Conservation (phyloP, 2,888 invertebrate genomes). For the Cosmia trapezina region DNA sequence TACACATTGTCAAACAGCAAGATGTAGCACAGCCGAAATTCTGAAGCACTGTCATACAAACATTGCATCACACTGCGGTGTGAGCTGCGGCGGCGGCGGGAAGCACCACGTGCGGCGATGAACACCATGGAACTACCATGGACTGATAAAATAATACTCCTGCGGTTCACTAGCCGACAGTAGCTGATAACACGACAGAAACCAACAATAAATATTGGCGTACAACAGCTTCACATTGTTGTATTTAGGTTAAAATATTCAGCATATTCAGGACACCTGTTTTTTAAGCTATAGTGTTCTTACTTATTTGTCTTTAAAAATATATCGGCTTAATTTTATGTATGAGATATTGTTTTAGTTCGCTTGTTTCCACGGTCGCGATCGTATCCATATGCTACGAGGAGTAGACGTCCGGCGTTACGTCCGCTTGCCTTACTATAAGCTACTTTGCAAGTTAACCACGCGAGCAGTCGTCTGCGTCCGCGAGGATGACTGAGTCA, state of each 20-base stretch:
- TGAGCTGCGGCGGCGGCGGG: slow-evolving; percentile 74
- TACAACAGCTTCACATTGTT: slow-evolving; percentile 64
- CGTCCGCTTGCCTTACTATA: slow-evolving; percentile 82
- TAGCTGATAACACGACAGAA: slow-evolving; percentile 76
- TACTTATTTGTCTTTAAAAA: neutral
- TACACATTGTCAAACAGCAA: slow-evolving; percentile 67
- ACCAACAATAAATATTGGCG: slow-evolving; percentile 70
- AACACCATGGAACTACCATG: slow-evolving; percentile 79
- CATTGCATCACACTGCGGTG: slow-evolving; percentile 86
- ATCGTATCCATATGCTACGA: slow-evolving; percentile 75
- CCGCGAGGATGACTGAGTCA: slow-evolving; percentile 70
- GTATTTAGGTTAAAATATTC: slow-evolving; percentile 83
- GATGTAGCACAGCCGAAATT: slow-evolving; percentile 69
- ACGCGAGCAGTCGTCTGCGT: slow-evolving; percentile 80
- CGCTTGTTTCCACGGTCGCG: slow-evolving; percentile 66
- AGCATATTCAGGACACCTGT: slow-evolving; percentile 65
- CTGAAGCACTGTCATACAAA: slow-evolving; percentile 80
- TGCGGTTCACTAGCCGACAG: slow-evolving; percentile 67
- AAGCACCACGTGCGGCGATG: slow-evolving; percentile 77
- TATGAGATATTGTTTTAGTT: neutral
- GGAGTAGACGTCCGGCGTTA: slow-evolving; percentile 74
- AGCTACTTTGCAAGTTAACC: slow-evolving; percentile 81
- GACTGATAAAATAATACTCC: slow-evolving; percentile 72
- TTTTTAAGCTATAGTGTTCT: neutral
- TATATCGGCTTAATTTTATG: slow-evolving; percentile 11